Base-by-base conservation (phyloP, 2,113 vertebrate species). In the Labrus mixtus region DNA sequence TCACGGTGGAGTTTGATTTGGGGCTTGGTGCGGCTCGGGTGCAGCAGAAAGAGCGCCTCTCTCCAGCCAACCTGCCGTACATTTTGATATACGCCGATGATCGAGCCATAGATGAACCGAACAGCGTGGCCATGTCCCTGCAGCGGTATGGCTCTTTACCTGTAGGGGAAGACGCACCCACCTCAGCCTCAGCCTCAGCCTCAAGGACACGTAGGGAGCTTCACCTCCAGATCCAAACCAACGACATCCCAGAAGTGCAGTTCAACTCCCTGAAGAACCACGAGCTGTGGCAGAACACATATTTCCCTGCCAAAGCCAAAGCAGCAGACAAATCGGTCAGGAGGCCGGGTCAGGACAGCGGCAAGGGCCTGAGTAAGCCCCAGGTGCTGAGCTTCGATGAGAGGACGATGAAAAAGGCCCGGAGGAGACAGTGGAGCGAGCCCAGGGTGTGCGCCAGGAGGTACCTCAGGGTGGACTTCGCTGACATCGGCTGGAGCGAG, bases 401-500 rank as follows among this genome's bases (percentile, higher is more conserved):
- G 93, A 95, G 96, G 89, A 99, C 97, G 0, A 97, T 99, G 97
- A 96, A 96, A 88, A 98, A 97, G 87, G 98, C 98, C 11, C 87
- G 97, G 54, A 94, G 94, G 87, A 95, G 95, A 79, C 98, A 99
- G 70, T 96, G 97, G 98, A 96, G 94, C 0, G 97, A 97, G 80
- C 96, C 98, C 0, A 92, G 95, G 60, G 92, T 95, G 74, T 99
- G 98, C 77, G 95, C 97, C 25, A 94, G 97, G 78, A 92, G 98
- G 59, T 97, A 98, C 68, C 95, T 99, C 78, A 95, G 95, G 89
- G 98, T 99, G 78, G 98, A 99, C 80, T 99, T 99, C 61, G 95
- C 97, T 11, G 98, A 99, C 90, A 97, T 99, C 12, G 98, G 98
- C 37, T 99, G 98, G 98, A 99, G 95, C 19, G 98, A 98, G 75